Evolutionary conservation across 2,888 invertebrate genomes (phyloP), one percentile per base, ranked within the genome.

Genomic region (Clusia tigrina): DNA sequence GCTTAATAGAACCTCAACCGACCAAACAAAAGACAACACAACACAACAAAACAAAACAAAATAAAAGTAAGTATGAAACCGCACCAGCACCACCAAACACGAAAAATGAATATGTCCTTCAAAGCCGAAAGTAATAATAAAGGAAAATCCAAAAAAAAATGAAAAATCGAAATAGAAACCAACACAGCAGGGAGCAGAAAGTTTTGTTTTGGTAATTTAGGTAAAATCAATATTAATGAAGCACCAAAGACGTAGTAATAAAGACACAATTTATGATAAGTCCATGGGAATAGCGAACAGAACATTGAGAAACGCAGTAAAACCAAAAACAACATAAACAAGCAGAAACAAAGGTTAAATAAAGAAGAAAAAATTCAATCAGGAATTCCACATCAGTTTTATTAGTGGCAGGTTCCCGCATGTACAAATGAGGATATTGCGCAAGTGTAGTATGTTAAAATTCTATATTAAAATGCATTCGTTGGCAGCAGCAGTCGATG

Each of bases 171-270:
- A 32, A 32, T 12, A 32, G 32, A 32, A 6, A 32, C 6, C 6
- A 6, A 32, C 6, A n/a, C 42, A 42, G 9, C 3, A 9, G n/a
- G 42, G n/a, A 9, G n/a, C 3, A 3, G 15, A 3, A 42, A 12
- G 42, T 64, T 69, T 62, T 67, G 69, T 67, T 54, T 24, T 42
- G 69, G 62, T 77, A 78, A 78, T 78, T 77, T 78, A 76, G 70
- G 71, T 72, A 71, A 78, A 78, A 78, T 78, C 78, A 77, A 78
- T 78, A 74, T 60, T 60, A 64, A 59, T 57, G 62, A 54, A 54
- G 42, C 42, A n/a, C 9, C 3, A 42, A 42, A 42, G 32, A 32
- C 32, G 32, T n/a, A 42, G 42, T 42, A 42, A 42, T 42, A 42
- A 42, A 42, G 42, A 6, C 42, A n/a, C 42, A 42, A 42, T 42